Percentiles rank a stretch among this genome's conserved stretches.
Evolutionary conservation across 1,140 invertebrate species (phyloP).

Genomic region (Magallana ariakensis): DNA sequence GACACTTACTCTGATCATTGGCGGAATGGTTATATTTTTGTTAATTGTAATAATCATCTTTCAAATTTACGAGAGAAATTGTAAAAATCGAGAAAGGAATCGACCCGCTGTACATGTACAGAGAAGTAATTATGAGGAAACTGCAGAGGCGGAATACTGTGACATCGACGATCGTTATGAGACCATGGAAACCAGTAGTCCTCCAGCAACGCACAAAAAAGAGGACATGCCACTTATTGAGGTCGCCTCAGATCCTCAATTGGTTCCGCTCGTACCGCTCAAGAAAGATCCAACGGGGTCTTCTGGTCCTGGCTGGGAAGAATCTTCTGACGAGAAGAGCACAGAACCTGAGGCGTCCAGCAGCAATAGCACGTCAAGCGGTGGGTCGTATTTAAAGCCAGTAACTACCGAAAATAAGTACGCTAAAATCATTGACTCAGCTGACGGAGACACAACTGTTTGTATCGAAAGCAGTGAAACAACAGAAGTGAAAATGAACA

Average conservation of each 20-base stretch:
- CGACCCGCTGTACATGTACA: too few relatives aligned
- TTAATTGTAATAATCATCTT: neutral
- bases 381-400: neutral
- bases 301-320: neutral
- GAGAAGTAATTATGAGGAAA: too few relatives aligned
- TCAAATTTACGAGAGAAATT: neutral
- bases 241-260: neutral
- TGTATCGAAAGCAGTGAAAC: neutral
- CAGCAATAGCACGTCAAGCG: neutral
- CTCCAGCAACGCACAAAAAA: neutral
- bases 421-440: neutral
- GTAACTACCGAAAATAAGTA: neutral
- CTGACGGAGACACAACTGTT: neutral
- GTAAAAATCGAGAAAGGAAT: too few relatives aligned
- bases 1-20: neutral
- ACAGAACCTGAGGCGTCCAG: neutral
- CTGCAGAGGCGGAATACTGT: neutral
- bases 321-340: neutral
- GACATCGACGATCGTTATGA: conserved; percentile 4
- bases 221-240: neutral
- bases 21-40: neutral
- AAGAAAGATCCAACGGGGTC: neutral
- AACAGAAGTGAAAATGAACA: neutral
- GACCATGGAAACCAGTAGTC: neutral
- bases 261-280: neutral